phyloP scores from a whole-genome alignment of 2,888 invertebrate species.

The Agrochola lota region DNA sequence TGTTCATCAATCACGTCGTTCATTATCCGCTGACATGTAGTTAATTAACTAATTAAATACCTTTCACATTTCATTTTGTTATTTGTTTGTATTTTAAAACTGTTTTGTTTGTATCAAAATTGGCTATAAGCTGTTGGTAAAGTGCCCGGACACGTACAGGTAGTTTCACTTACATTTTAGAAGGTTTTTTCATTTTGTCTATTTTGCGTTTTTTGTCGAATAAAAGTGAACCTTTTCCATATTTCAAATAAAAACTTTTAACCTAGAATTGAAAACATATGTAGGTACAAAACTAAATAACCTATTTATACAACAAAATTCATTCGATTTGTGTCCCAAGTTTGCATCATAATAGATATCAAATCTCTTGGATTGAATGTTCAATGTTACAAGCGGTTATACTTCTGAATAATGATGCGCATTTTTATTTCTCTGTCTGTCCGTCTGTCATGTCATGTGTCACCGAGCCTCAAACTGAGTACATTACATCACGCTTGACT shows the following conservation, averaged over 20 bases:
- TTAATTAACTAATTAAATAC: conserved; percentile 60
- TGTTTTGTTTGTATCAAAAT: conserved; percentile 19
- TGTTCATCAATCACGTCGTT: conserved; percentile 45
- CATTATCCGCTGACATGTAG: conserved; percentile 44
- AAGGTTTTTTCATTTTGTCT: not conserved
- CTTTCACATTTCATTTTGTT: conserved; percentile 44
- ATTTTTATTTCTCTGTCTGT: conserved; percentile 7
- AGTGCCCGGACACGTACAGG: not conserved
- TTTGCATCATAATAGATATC: not conserved
- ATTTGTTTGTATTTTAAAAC: conserved; percentile 52
- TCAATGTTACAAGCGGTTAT: not conserved
- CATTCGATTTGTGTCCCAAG: not conserved
- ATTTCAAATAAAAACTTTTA: not conserved
- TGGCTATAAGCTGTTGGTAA: conserved; percentile 13
- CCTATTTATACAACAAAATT: not conserved
- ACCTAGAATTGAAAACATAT: not conserved
- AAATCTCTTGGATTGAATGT: not conserved
- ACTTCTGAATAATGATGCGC: not conserved
- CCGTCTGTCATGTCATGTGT: conserved; percentile 23
- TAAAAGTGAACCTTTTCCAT: conserved; percentile 1
- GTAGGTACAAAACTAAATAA: not conserved
- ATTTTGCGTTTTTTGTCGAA: not conserved
- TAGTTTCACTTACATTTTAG: not conserved
- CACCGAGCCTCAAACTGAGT: conserved; percentile 14
- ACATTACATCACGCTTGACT: conserved; percentile 44